Conservation (phyloP, 1,140 invertebrate species). For the Diplogasteroides magnus region DNA sequence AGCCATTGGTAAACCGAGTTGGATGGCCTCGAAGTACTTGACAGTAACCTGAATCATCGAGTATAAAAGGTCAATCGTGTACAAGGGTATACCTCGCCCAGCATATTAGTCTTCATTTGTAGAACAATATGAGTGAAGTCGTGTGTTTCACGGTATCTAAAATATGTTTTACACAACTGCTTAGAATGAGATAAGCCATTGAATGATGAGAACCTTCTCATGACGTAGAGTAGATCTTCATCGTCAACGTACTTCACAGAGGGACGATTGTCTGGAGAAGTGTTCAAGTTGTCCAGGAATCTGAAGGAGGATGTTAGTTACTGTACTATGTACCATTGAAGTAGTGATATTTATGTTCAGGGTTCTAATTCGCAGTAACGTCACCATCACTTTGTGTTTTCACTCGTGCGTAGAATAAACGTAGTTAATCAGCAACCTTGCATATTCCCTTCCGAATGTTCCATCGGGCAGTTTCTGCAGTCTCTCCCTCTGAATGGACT, state of each 20-base stretch:
- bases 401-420: background rate
- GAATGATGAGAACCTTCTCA: slow-evolving; percentile 67
- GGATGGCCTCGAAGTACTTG: slow-evolving; percentile 93
- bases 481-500: slow-evolving; percentile 71
- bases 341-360: too few relatives aligned
- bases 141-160: slow-evolving; percentile 81
- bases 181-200: background rate
- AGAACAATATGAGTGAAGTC: slow-evolving; percentile 86
- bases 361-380: too few relatives aligned
- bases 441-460: slow-evolving; percentile 78
- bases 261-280: slow-evolving; percentile 61
- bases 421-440: slow-evolving; percentile 47
- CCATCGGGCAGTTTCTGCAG: slow-evolving; percentile 69
- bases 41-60: slow-evolving; percentile 65
- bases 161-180: background rate
- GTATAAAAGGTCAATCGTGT: background rate
- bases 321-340: too few relatives aligned
- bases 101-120: slow-evolving; percentile 90
- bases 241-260: slow-evolving; percentile 86
- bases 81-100: slow-evolving; percentile 67
- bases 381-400: background rate
- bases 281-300: slow-evolving; percentile 31
- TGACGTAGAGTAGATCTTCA: slow-evolving; percentile 82
- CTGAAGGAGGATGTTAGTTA: too few relatives aligned
- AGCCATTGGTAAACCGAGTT: slow-evolving; percentile 83